A percentile compares a stretch with the other conserved stretches of the same genome.
Conservation (phyloP, 2,113 vertebrate genomes). For the Donacobius atricapilla region DNA sequence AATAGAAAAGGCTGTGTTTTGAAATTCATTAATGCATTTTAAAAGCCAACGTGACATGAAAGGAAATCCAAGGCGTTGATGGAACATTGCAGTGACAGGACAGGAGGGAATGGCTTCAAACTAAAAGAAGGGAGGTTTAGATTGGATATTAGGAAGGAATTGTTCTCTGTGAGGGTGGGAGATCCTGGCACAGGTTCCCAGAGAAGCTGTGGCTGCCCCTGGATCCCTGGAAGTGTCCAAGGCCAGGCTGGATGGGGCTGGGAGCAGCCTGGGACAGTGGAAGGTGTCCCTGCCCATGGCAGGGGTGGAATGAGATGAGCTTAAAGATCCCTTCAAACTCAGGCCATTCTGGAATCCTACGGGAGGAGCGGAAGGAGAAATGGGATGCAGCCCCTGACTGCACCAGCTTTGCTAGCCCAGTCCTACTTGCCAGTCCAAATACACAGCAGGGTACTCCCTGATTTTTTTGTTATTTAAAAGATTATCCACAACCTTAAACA, state of each 20-base stretch:
- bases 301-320: background rate
- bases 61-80: background rate
- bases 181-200: background rate
- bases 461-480: background rate
- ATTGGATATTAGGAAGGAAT: background rate
- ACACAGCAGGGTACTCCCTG: background rate
- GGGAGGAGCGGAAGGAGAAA: background rate
- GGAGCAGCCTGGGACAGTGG: rapidly evolving
- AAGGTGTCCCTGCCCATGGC: background rate
- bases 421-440: background rate
- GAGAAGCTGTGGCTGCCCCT: background rate
- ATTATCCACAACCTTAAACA: background rate
- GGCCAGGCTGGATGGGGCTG: background rate
- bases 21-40: background rate
- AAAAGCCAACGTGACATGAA: rapidly evolving
- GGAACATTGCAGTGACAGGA: background rate
- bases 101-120: background rate
- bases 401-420: background rate
- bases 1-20: background rate
- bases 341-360: background rate
- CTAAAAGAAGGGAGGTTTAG: background rate
- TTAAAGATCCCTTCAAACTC: background rate
- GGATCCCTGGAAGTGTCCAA: background rate
- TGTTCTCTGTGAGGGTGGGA: background rate
- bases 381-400: background rate